Base-by-base conservation (phyloP, 2,113 vertebrate species). In the Phyllostomus hastatus region DNA sequence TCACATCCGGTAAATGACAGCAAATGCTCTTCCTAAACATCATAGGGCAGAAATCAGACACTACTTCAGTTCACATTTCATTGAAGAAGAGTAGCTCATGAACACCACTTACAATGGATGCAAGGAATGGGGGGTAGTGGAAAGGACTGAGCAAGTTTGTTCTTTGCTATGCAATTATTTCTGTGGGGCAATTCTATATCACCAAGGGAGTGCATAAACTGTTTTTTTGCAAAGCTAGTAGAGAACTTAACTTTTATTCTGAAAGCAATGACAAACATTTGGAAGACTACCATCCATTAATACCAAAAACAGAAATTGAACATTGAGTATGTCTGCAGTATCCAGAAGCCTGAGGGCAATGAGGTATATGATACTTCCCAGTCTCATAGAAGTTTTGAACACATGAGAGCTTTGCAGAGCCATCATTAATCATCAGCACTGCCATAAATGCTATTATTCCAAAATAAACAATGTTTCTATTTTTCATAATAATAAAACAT, bases 241-340 rank as follows among this genome's bases (percentile, higher is more conserved):
- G 38, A 46, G 5, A 94, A 93, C 69, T 94, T 64, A 90, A 81
- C 35, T 95, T 96, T 90, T 86, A 88, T 91, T 96, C 35, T 89
- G 33, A 78, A 92, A 73, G 10, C 24, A 66, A 59, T 15, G 22
- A 5, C 22, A 94, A 93, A 33, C 14, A 26, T 73, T 89, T 91
- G 26, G 72, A 79, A 86, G 48, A 61, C 1, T 61, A 22, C 0
- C 22, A 86, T 72, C 11, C n/a, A 67, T 82, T 94, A 93, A 81
- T 61, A 69, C 20, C 10, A 19, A 85, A 35, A 52, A 10, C 20
- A 95, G 28, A 91, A 85, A 70, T 0, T 78, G 43, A 93, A 79
- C 86, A 61, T 91, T 57, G 90, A 59, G 41, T 82, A 54, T 57
- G 4, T 22, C 7, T 43, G 7, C 24, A 84, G 7, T 50, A 50